Percentiles rank a stretch among this genome's conserved stretches.
Evolutionary conservation across 1,140 invertebrate species (phyloP).

Genomic region (Cyphomyrmex costatus): DNA sequence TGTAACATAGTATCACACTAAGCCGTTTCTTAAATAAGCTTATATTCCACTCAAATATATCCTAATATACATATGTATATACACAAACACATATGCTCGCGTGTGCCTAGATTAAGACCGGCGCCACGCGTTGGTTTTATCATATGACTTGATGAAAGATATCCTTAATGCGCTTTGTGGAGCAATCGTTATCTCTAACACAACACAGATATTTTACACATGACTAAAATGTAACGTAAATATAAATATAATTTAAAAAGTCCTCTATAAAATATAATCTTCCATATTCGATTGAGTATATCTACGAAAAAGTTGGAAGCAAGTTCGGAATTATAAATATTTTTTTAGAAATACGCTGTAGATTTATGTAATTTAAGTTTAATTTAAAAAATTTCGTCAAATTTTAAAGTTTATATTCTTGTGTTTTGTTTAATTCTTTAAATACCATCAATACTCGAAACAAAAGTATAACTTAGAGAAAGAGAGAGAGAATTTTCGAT

Average conservation of each 20-base stretch:
- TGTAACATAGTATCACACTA: constrained; percentile 50
- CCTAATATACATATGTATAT: background rate
- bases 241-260: background rate
- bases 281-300: background rate
- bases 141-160: constrained; percentile 23
- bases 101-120: constrained; percentile 20
- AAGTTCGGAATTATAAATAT: background rate
- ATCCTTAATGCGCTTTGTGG: constrained; percentile 15
- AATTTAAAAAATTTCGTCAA: too few species aligned
- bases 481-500: too few species aligned
- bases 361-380: background rate
- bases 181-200: constrained; percentile 6
- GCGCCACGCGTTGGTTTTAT: constrained; percentile 35
- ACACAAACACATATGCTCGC: background rate
- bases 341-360: background rate
- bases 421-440: too few species aligned
- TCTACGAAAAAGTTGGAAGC: background rate
- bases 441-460: too few species aligned
- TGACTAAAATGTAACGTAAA: background rate
- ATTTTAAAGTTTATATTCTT: background rate
- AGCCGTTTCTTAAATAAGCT: constrained; percentile 60
- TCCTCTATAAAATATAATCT: background rate
- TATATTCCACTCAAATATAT: constrained; percentile 33
- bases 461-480: too few species aligned
- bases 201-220: background rate